phyloP scores from a whole-genome alignment of 1,140 invertebrate genomes.

The Drosophila pandora region DNA sequence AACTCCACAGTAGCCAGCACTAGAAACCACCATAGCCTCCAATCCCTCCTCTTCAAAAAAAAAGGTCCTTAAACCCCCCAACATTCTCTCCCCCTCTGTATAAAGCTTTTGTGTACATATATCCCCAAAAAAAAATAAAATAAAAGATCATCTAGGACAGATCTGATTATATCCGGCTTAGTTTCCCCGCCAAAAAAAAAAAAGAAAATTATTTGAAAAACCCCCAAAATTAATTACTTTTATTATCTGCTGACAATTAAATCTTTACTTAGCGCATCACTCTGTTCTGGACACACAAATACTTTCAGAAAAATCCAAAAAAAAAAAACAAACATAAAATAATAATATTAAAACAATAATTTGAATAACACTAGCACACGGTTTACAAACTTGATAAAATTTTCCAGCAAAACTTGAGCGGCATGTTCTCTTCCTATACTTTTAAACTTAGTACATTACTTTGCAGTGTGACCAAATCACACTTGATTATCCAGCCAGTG shows the following conservation, averaged over 20 bases:
- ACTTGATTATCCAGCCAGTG: constrained; percentile 1
- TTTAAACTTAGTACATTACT: constrained; percentile 2
- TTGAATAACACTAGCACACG: constrained; percentile 32
- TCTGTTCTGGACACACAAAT: constrained; percentile 49
- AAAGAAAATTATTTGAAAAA: not conserved
- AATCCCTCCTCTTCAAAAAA: not conserved
- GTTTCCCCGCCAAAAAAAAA: not conserved
- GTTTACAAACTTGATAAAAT: constrained; percentile 29
- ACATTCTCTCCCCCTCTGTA: not conserved
- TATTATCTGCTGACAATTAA: constrained; percentile 17
- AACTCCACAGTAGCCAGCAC: constrained; percentile 34
- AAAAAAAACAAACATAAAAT: not conserved
- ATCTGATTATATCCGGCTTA: constrained; percentile 5
- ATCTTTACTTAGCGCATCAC: constrained; percentile 33
- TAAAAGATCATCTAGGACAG: constrained; percentile 1
- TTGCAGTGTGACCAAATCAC: constrained; percentile 49
- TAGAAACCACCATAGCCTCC: not conserved
- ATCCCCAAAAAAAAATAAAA: not conserved
- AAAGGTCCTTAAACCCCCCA: not conserved
- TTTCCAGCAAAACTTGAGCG: constrained; percentile 54
- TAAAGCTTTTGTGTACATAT: not conserved
- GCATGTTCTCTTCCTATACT: constrained; percentile 41
- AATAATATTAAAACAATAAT: not conserved
- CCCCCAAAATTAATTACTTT: not conserved
- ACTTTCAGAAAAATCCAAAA: constrained; percentile 19